Percentiles rank a stretch among this genome's conserved stretches.
Conservation (phyloP, 2,888 invertebrate species). For the Idaea dimidiata region DNA sequence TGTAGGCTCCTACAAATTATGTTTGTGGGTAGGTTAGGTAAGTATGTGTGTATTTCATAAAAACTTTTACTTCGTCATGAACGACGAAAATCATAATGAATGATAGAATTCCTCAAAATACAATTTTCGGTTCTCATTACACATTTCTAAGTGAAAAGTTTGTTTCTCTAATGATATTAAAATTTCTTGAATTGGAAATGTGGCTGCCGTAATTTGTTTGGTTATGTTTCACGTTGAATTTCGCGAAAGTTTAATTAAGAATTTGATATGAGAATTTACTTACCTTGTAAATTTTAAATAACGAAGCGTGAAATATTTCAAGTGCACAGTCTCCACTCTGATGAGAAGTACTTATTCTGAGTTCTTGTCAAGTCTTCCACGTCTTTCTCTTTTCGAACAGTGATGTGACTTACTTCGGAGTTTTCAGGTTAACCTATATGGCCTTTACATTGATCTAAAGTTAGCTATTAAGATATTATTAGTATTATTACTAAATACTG, state of each 20-base stretch:
- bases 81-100: not conserved
- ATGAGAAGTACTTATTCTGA: too few species aligned
- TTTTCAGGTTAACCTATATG: too few species aligned
- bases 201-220: conserved; percentile 41
- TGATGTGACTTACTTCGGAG: too few species aligned
- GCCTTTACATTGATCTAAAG: too few species aligned
- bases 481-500: too few species aligned
- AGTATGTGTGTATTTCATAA: not conserved
- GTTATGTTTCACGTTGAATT: conserved; percentile 29
- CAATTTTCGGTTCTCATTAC: conserved; percentile 42
- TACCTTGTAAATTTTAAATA: not conserved
- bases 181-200: conserved; percentile 44
- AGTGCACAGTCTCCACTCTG: not conserved
- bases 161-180: conserved; percentile 40
- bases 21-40: not conserved
- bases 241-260: conserved; percentile 21
- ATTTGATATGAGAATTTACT: not conserved
- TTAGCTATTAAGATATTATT: too few species aligned
- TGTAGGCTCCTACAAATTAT: not conserved
- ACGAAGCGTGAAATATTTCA: not conserved
- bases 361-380: too few species aligned
- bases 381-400: too few species aligned
- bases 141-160: conserved; percentile 53
- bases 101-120: conserved; percentile 27
- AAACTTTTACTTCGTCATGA: not conserved